A percentile compares a stretch with the other conserved stretches of the same genome.
Evolutionary conservation across 2,113 vertebrate species (phyloP).

Genomic region (Riparia riparia): DNA sequence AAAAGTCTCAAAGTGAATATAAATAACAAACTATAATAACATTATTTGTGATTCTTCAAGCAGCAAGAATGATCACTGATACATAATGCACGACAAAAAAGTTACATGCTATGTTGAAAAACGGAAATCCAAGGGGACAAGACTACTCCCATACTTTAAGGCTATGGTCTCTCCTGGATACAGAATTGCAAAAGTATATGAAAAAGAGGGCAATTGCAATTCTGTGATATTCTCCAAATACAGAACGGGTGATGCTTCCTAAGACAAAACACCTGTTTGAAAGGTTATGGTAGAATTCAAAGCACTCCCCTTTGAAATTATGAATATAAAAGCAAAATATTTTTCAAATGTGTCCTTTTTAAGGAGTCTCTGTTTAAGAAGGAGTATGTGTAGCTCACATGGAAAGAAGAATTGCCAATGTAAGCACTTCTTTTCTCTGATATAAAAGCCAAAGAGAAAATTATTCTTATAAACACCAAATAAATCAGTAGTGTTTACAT

Average conservation of each 20-base stretch:
- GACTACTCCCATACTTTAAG: background rate
- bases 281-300: background rate
- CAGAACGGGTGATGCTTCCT: background rate
- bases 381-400: background rate
- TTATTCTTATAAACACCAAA: background rate
- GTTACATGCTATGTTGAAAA: background rate
- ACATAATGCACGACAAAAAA: background rate
- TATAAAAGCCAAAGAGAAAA: slow-evolving; percentile 1
- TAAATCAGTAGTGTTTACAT: background rate
- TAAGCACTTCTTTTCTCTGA: background rate
- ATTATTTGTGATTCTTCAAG: background rate
- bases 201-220: background rate
- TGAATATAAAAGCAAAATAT: background rate
- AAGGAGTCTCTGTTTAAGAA: background rate
- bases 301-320: background rate
- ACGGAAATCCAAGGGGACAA: background rate
- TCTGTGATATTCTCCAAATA: background rate
- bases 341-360: background rate
- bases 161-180: background rate
- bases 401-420: background rate
- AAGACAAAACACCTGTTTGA: background rate
- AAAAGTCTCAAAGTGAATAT: background rate
- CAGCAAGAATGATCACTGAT: background rate
- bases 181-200: background rate
- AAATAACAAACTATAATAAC: background rate